A percentile compares a stretch with the other conserved stretches of the same genome.
Conservation (phyloP, 2,888 invertebrate species). For the Mayetiola destructor region DNA sequence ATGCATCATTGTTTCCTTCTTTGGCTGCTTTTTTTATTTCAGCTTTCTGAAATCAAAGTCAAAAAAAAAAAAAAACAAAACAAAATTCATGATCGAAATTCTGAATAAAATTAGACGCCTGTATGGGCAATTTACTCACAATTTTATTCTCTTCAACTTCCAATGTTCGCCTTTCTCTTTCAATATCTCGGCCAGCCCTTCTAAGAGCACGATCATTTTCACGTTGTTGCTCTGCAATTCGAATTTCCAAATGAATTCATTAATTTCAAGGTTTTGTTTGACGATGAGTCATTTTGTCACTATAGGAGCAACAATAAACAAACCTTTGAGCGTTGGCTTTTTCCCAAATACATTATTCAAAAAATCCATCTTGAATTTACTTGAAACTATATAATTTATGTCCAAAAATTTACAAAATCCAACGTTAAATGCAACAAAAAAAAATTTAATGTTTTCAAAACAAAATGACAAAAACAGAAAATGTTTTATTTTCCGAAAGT, state of each 20-base stretch:
- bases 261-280: background rate
- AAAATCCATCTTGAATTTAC: background rate
- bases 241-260: background rate
- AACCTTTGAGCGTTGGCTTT: constrained; percentile 11
- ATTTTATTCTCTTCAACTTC: constrained; percentile 84
- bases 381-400: background rate
- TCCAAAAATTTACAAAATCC: background rate
- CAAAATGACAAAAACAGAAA: no score
- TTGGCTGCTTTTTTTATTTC: constrained; percentile 84
- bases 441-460: no score
- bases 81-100: background rate
- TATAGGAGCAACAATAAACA: background rate
- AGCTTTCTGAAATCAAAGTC: constrained; percentile 42
- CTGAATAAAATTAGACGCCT: background rate
- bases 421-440: background rate
- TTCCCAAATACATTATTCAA: constrained; percentile 3
- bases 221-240: constrained; percentile 59
- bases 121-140: constrained; percentile 32
- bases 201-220: constrained; percentile 67
- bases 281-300: background rate
- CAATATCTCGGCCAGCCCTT: constrained; percentile 70
- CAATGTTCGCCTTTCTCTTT: constrained; percentile 62
- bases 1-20: constrained; percentile 72
- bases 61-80: background rate
- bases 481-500: background rate